Percentiles rank a stretch among this genome's conserved stretches.
phyloP scores from a whole-genome alignment of 2,797 vertebrate genomes.

The Amazona finschi region DNA sequence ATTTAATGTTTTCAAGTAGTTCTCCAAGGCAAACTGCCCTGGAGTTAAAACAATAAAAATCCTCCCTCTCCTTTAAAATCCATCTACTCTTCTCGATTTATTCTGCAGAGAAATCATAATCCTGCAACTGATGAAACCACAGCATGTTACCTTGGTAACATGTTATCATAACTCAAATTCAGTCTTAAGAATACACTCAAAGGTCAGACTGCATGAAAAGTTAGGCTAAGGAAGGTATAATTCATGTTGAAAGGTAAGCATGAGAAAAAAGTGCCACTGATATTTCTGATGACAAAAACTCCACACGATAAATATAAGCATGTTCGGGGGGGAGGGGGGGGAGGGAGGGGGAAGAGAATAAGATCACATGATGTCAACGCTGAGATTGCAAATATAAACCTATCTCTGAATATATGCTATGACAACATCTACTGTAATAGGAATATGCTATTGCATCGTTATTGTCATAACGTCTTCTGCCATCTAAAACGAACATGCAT shows the following conservation, averaged over 20 bases:
- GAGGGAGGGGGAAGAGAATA: not conserved
- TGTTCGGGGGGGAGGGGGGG: not conserved
- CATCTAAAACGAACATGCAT: not conserved
- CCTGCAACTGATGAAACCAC: slow-evolving; percentile 36
- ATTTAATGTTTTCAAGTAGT: not conserved
- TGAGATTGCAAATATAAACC: not conserved
- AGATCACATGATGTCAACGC: not conserved
- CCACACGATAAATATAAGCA: not conserved
- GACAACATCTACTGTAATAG: not conserved
- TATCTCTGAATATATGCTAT: not conserved
- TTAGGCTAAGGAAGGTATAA: not conserved
- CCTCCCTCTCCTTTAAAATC: not conserved
- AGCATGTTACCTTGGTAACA: slow-evolving; percentile 63
- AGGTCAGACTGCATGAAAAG: slow-evolving; percentile 35
- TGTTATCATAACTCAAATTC: slow-evolving; percentile 46
- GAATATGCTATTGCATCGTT: not conserved
- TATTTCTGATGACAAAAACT: not conserved
- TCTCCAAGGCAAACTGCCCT: not conserved
- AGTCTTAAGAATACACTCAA: slow-evolving; percentile 33
- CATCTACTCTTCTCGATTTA: slow-evolving; percentile 2
- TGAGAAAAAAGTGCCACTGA: not conserved
- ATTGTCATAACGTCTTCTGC: not conserved
- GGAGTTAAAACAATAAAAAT: not conserved
- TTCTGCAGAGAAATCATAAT: slow-evolving; percentile 45
- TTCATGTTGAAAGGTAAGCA: not conserved